Percentiles rank a stretch among this genome's conserved stretches.
Conservation (phyloP, 2,797 vertebrate species). For the Ciconia nigra region DNA sequence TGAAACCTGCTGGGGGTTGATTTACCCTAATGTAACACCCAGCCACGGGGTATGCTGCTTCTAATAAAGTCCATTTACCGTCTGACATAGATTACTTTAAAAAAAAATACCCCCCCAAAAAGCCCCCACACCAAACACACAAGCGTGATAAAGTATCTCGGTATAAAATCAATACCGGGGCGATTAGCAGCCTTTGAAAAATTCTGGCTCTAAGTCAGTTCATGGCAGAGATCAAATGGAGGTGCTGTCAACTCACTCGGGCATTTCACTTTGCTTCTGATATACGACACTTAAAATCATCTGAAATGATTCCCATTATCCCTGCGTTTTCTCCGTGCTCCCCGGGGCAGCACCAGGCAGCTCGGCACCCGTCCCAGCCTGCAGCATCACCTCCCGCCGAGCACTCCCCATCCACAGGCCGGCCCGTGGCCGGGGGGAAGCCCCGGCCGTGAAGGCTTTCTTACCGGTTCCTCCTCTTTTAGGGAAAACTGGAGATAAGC, state of each 20-base stretch:
- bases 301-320: not conserved
- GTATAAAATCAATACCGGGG: slow-evolving; percentile 68
- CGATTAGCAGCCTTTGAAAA: slow-evolving; percentile 66
- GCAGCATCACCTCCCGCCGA: not conserved
- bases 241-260: slow-evolving; percentile 29
- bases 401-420: not conserved
- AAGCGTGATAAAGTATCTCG: slow-evolving; percentile 63
- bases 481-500: not conserved
- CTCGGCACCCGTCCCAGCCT: not conserved
- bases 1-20: not conserved
- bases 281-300: not conserved
- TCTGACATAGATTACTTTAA: slow-evolving; percentile 28
- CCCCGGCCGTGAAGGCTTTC: not conserved
- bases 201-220: not conserved
- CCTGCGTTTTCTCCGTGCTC: not conserved
- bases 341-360: not conserved
- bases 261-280: slow-evolving; percentile 33
- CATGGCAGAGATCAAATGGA: slow-evolving; percentile 49
- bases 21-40: not conserved
- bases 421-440: fast-evolving
- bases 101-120: not conserved
- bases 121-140: not conserved
- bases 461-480: not conserved
- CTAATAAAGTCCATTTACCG: slow-evolving; percentile 54
- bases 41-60: not conserved